A percentile compares a stretch with the other conserved stretches of the same genome.
phyloP scores from a whole-genome alignment of 1,140 invertebrate species.

The Sycobia sp. region DNA sequence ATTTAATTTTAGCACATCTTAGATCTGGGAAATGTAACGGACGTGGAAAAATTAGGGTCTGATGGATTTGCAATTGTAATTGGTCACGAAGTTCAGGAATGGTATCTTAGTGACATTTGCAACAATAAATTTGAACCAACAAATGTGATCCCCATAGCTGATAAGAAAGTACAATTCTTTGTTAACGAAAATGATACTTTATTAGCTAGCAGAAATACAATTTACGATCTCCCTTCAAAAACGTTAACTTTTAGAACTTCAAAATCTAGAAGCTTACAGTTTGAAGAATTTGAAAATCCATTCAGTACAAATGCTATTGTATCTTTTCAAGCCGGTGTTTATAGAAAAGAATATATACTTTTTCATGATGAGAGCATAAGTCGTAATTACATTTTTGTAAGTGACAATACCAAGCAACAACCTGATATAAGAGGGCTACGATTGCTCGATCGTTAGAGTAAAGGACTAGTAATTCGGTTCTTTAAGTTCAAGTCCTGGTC shows the following conservation, averaged over 20 bases:
- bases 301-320: slow-evolving; percentile 18
- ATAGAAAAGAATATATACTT: slow-evolving; percentile 39
- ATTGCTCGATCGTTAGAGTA: too few relatives aligned
- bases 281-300: slow-evolving; percentile 16
- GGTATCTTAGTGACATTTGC: slow-evolving; percentile 29
- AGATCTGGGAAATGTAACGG: slow-evolving; percentile 38
- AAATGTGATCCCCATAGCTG: slow-evolving; percentile 2
- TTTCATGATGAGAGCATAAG: slow-evolving; percentile 39
- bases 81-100: slow-evolving; percentile 30
- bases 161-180: slow-evolving; percentile 33
- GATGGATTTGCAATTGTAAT: slow-evolving; percentile 36
- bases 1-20: slow-evolving; percentile 40
- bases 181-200: slow-evolving; percentile 16
- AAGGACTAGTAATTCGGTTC: too few relatives aligned
- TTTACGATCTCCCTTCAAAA: slow-evolving; percentile 23
- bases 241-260: slow-evolving; percentile 5
- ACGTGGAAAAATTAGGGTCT: slow-evolving; percentile 35
- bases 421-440: too few relatives aligned
- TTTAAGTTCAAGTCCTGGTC: too few relatives aligned
- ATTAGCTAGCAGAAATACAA: slow-evolving; percentile 17
- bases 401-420: too few relatives aligned
- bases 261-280: slow-evolving; percentile 12
- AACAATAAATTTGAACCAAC: slow-evolving; percentile 4
- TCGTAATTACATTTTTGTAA: slow-evolving; percentile 45
- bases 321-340: slow-evolving; percentile 41